phyloP scores from a whole-genome alignment of 2,888 invertebrate species.

The Loripinus fragilis region DNA sequence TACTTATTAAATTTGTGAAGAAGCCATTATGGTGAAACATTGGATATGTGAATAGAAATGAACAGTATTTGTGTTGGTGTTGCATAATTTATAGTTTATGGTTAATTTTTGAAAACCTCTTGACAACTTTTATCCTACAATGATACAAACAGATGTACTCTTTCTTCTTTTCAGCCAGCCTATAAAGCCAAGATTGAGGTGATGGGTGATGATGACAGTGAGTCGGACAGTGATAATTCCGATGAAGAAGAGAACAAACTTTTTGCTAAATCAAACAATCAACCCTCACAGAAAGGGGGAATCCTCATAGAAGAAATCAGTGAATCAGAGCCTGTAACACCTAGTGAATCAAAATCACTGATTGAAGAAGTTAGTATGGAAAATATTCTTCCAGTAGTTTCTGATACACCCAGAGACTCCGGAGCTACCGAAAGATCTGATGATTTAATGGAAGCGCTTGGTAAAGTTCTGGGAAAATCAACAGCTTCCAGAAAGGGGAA shows the following conservation, averaged over 20 bases:
- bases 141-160: too few species aligned
- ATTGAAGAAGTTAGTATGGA: slow-evolving; percentile 52
- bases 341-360: slow-evolving; percentile 33
- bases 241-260: slow-evolving; percentile 29
- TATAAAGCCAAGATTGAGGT: slow-evolving; percentile 74
- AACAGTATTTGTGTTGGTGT: too few species aligned
- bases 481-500: slow-evolving; percentile 41
- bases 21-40: too few species aligned
- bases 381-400: slow-evolving; percentile 11
- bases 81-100: too few species aligned
- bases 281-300: not conserved
- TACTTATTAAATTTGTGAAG: too few species aligned
- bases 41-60: too few species aligned
- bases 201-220: slow-evolving; percentile 62
- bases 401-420: not conserved
- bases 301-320: slow-evolving; percentile 39
- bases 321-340: slow-evolving; percentile 28
- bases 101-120: too few species aligned
- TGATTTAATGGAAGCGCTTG: slow-evolving; percentile 35
- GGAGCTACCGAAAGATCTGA: slow-evolving; percentile 24
- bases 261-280: slow-evolving; percentile 13
- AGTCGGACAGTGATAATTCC: slow-evolving; percentile 37
- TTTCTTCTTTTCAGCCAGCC: slow-evolving; percentile 44
- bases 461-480: slow-evolving; percentile 35
- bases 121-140: too few species aligned